Conservation (phyloP, 2,888 invertebrate genomes). For the Drosophila bunnanda region DNA sequence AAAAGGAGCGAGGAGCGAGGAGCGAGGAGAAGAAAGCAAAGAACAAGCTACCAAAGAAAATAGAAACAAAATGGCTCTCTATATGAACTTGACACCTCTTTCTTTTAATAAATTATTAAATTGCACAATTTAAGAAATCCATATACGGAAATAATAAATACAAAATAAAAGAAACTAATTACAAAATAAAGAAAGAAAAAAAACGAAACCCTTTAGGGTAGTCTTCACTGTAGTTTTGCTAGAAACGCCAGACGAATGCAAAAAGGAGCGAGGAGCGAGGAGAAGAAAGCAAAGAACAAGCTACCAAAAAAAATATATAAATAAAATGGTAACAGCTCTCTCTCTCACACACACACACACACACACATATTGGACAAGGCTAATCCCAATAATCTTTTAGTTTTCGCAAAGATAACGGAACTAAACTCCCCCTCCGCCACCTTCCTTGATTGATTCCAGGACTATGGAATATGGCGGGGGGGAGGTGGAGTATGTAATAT, state of each 20-base stretch:
- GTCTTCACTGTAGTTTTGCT: constrained; percentile 8
- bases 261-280: constrained; percentile 2
- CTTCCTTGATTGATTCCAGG: constrained; percentile 36
- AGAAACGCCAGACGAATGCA: constrained; percentile 16
- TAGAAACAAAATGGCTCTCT: constrained; percentile 6
- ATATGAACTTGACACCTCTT: too few species aligned
- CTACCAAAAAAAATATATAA: background rate
- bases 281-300: constrained; percentile 1
- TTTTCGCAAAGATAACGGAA: constrained; percentile 43
- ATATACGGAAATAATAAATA: too few species aligned
- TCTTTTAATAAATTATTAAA: too few species aligned
- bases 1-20: constrained; percentile 3
- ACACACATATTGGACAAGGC: constrained; percentile 17
- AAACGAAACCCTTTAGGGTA: background rate
- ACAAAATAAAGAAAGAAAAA: too few species aligned
- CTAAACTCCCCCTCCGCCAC: background rate
- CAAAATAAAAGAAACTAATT: background rate
- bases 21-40: background rate
- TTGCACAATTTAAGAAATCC: too few species aligned
- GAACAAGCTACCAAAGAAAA: constrained; percentile 1
- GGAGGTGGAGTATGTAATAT: constrained; percentile 17
- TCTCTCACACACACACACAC: background rate
- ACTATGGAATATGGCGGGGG: background rate
- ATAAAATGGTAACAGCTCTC: constrained; percentile 12
- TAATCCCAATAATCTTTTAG: constrained; percentile 50